These are phyloP conservation scores for Adelphocoris suturalis DNA, from an alignment of 2,888 invertebrate species.

Conservation along the genomic window DNA sequence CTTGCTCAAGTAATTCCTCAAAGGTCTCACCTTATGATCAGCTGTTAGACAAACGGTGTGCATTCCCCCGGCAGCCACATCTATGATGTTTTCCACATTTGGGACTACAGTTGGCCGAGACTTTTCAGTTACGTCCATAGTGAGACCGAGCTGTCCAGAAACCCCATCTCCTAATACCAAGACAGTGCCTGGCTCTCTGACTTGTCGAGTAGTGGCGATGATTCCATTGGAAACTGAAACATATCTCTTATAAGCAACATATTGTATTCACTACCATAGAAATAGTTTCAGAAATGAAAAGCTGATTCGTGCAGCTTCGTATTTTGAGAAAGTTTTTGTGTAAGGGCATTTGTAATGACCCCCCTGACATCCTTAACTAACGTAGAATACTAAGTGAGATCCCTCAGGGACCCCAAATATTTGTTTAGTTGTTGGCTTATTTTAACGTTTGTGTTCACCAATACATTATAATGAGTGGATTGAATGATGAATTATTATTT, in stretches of 20 bases:
- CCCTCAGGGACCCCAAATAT: no score
- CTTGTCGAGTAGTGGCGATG: conserved; percentile 35
- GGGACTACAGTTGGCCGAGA: conserved; percentile 82
- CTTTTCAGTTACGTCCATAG: conserved; percentile 89
- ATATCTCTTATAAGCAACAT: not conserved
- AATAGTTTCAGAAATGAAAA: not conserved
- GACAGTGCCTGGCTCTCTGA: conserved; percentile 80
- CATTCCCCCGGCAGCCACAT: conserved; percentile 95
- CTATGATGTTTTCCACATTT: conserved; percentile 82
- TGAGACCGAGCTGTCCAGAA: conserved; percentile 94
- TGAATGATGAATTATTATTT: no score
- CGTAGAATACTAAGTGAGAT: no score
- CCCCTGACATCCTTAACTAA: no score
- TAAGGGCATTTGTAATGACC: no score
- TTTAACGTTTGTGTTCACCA: no score
- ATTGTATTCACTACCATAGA: not conserved
- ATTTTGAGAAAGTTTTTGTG: not conserved
- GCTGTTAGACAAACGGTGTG: conserved; percentile 91
- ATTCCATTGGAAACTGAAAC: conserved; percentile 38
- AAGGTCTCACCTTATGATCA: conserved; percentile 84
- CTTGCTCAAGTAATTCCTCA: not conserved
- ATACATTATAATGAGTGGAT: no score
- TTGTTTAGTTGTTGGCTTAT: no score
- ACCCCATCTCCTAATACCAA: conserved; percentile 92
- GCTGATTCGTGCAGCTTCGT: not conserved